These are phyloP conservation scores for Megathymus violae DNA, from an alignment of 1,140 invertebrate species.

Conservation along the genomic window DNA sequence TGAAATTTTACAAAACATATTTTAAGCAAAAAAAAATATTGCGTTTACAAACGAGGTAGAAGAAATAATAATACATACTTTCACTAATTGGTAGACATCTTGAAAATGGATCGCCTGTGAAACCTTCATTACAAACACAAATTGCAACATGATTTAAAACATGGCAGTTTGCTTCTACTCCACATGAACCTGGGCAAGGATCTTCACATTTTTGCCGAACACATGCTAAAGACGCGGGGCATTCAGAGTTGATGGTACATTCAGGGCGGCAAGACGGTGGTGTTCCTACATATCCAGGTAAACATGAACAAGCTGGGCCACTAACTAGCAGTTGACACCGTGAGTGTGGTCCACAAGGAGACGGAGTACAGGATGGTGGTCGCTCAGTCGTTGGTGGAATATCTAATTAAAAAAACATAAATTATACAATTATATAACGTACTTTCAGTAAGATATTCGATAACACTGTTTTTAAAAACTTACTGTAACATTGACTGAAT, in stretches of 20 bases:
- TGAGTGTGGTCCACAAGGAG: conserved; percentile 92
- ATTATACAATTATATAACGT: conserved; percentile 10
- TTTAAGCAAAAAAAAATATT: conserved; percentile 16
- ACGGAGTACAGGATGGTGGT: conserved; percentile 89
- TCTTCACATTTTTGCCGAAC: conserved; percentile 89
- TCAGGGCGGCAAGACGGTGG: conserved; percentile 91
- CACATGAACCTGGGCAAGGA: conserved; percentile 90
- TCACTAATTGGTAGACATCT: conserved; percentile 85
- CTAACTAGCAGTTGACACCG: conserved; percentile 89
- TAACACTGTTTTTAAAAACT: conserved; percentile 41
- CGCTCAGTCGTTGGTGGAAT: conserved; percentile 83
- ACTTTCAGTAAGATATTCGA: neutral
- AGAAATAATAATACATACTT: conserved; percentile 53
- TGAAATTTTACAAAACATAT: conserved; percentile 50
- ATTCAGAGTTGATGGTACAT: conserved; percentile 89
- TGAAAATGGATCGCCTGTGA: conserved; percentile 90
- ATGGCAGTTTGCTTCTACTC: conserved; percentile 89
- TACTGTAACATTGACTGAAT: conserved; percentile 85
- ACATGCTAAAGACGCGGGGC: conserved; percentile 88
- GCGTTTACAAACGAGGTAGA: neutral
- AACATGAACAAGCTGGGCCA: conserved; percentile 90
- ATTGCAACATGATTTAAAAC: conserved; percentile 90
- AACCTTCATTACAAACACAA: conserved; percentile 89
- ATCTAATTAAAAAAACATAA: conserved; percentile 47
- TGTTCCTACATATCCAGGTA: conserved; percentile 89